A percentile compares a stretch with the other conserved stretches of the same genome.
phyloP scores from a whole-genome alignment of 2,113 vertebrate genomes.

The Ptilonorhynchus violaceus region DNA sequence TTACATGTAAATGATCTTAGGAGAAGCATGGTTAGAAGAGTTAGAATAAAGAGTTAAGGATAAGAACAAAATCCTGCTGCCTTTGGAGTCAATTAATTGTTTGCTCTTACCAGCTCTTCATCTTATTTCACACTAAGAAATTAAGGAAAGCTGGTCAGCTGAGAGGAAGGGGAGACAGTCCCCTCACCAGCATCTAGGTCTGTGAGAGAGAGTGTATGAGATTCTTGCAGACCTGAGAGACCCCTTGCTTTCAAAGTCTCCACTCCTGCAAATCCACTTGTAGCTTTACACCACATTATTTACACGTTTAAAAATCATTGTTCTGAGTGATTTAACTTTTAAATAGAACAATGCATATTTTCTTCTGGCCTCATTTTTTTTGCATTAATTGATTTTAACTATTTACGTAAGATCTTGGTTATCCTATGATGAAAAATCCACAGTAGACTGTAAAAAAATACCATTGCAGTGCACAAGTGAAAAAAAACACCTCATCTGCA shows the following conservation, averaged over 20 bases:
- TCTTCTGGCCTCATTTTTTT: neutral
- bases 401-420: neutral
- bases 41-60: neutral
- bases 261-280: neutral
- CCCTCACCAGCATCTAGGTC: neutral
- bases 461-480: fast-evolving
- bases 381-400: neutral
- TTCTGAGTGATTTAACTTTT: neutral
- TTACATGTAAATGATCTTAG: neutral
- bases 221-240: neutral
- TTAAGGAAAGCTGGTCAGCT: neutral
- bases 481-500: neutral
- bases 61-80: neutral
- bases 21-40: neutral
- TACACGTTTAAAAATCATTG: neutral
- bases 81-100: neutral
- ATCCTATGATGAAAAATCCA: neutral
- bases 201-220: neutral
- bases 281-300: neutral
- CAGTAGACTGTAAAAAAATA: neutral
- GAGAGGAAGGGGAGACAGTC: neutral
- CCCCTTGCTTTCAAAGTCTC: neutral
- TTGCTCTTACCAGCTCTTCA: neutral
- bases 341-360: neutral
- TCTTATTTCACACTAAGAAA: neutral